These are phyloP conservation scores for Microplitis demolitor DNA, from an alignment of 1,140 invertebrate genomes.

Conservation along the genomic window DNA sequence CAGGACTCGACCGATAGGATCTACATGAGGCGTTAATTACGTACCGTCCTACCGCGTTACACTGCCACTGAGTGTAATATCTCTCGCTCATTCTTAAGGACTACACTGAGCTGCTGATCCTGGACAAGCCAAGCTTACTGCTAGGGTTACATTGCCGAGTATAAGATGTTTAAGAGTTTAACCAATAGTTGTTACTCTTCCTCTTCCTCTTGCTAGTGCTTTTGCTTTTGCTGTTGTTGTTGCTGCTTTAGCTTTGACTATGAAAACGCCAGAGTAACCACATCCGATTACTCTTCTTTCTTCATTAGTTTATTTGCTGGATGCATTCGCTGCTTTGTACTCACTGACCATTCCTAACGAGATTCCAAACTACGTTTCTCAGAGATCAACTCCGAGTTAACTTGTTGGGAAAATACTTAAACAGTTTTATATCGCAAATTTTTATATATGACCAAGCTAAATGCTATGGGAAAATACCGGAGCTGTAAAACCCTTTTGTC, in stretches of 20 bases:
- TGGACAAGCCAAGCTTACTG: not conserved
- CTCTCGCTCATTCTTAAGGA: not conserved
- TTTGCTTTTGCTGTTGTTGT: too few relatives aligned
- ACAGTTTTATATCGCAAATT: too few relatives aligned
- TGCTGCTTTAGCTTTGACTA: too few relatives aligned
- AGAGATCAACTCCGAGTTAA: not conserved
- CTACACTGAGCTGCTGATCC: not conserved
- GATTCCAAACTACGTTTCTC: not conserved
- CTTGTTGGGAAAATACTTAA: not conserved
- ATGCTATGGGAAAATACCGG: too few relatives aligned
- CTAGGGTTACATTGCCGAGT: too few relatives aligned
- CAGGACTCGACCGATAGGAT: conserved; percentile 45
- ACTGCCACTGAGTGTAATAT: conserved; percentile 37
- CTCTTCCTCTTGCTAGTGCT: too few relatives aligned
- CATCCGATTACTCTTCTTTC: not conserved
- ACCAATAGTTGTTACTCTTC: too few relatives aligned
- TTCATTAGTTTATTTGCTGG: not conserved
- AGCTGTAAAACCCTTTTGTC: too few relatives aligned
- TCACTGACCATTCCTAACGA: conserved; percentile 1
- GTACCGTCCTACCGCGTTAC: conserved; percentile 59
- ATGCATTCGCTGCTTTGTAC: not conserved
- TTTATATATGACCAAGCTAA: too few relatives aligned
- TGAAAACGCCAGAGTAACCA: too few relatives aligned
- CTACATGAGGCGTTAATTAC: conserved; percentile 63
- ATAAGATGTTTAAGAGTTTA: too few relatives aligned